These are phyloP conservation scores for Gastrophysa polygoni DNA, from an alignment of 2,888 invertebrate species.

Conservation along the genomic window DNA sequence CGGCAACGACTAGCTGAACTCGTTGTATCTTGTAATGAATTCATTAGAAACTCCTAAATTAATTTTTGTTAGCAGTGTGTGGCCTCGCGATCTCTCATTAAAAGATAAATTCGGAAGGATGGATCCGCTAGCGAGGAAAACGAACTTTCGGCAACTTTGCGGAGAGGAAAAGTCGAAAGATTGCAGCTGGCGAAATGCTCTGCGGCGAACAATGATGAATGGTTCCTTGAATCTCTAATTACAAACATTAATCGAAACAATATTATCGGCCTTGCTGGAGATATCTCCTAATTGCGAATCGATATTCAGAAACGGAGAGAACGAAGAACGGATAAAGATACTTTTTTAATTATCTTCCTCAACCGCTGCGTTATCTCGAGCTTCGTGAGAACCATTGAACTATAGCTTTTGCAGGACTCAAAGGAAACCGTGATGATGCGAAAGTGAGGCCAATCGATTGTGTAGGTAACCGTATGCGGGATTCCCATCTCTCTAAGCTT, in stretches of 20 bases:
- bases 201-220: conserved; percentile 28
- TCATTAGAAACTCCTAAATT: conserved; percentile 22
- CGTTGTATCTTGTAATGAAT: conserved; percentile 17
- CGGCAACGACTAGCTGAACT: neutral
- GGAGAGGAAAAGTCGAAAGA: conserved; percentile 13
- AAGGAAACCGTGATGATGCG: too few relatives aligned
- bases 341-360: neutral
- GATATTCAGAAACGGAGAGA: neutral
- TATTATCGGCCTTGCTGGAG: conserved; percentile 20
- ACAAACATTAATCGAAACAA: conserved; percentile 31
- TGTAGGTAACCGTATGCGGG: too few relatives aligned
- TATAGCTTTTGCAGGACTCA: too few relatives aligned
- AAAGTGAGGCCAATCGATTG: too few relatives aligned
- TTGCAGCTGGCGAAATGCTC: conserved; percentile 21
- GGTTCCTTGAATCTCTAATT: conserved; percentile 29
- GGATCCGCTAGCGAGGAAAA: conserved; percentile 23
- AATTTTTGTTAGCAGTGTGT: conserved; percentile 24
- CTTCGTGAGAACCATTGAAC: neutral
- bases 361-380: neutral
- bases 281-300: neutral
- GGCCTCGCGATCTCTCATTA: conserved; percentile 25
- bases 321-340: neutral
- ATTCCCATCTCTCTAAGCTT: too few relatives aligned
- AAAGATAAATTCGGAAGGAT: conserved; percentile 31
- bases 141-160: conserved; percentile 23